Base-by-base conservation (phyloP, 64 coral and sea anemone species). In the Catalaphyllia jardinei region DNA sequence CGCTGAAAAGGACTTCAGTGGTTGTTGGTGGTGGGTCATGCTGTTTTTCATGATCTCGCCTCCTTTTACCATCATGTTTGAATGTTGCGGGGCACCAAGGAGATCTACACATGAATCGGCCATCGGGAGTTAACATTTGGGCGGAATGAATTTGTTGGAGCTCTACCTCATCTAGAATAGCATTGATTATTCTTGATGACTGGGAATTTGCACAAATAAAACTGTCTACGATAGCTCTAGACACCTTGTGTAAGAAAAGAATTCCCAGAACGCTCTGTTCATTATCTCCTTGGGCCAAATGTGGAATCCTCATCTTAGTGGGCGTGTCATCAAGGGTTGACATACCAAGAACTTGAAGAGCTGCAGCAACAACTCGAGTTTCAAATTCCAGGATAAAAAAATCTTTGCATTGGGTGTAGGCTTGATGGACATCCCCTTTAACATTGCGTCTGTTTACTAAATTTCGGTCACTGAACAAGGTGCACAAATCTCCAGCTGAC, bases 351-450 rank as follows among this genome's bases (percentile, higher is more conserved):
- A 80, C 67, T 71, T 60, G 39, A 22, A 91, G 29, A 31, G 60
- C 79, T 30, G 89, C 89, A 16, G 89, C 89, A 86, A 91, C 39
- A 65, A 85, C 59, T 30, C 80, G 0, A 3, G 72, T n/a, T 60
- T 91, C 59, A 39, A 91, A 13, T 65, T 91, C 72, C 0, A 86
- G 31, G 71, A 39, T 46, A 22, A 69, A 76, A 33, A 91, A 91
- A 16, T 19, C 24, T 86, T 60, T 33, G 74, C 80, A 91, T 7
- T 71, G 71, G 2, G 55, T 77, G 2, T 25, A 71, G 28, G 55
- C 55, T 0, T 19, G 0, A 16, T 74, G 24, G 6, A 91, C 89
- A 19, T 91, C 79, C 11, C 71, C 80, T 60, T 22, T 85, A 0
- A 91, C 80, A 52, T 72, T 91, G 3, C 72, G 27, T 29, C 72